Base-by-base conservation (phyloP, 2,888 invertebrate species). In the Penaeus monodon region DNA sequence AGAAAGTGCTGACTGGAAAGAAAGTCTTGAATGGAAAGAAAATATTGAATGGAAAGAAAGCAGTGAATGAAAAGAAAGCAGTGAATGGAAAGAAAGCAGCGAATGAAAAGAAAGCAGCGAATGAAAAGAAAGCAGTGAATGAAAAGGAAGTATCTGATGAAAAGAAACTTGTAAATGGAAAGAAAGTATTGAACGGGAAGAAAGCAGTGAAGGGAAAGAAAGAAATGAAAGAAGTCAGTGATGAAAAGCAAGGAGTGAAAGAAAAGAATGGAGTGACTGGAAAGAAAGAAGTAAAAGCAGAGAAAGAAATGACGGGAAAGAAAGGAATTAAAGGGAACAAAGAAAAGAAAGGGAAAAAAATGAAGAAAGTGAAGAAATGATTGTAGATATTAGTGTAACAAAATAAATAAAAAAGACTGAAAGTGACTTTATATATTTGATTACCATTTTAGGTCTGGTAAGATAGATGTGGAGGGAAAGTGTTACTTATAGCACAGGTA, bases 51-150 rank as follows among this genome's bases (percentile, higher is more conserved):
- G 74, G 33, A 22, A 74, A 38, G 33, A 22, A 74, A 38, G 33
- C 8, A 38, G 0, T 33, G 27, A 74, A 38, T 22, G 33, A 6
- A 29, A n/a, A 33, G 33, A 38, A 29, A 74, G 10, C 1, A 2
- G 0, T 22, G n/a, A 24, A n/a, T 44, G 22, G 27, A 57, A 49
- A 57, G 24, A 57, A 24, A 57, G 24, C 14, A 17, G 17, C 10
- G 33, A 33, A 57, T n/a, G 49, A 57, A 77, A 57, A 77, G 77
- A 57, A 57, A 77, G 77, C 2, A 57, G n/a, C 49, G n/a, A n/a
- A 14, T 76, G 29, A 22, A 76, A 76, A 65, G n/a, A 63, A 44
- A 24, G 1, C 7, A 24, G 22, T 24, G n/a, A 74, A 57, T 24
- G 27, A 20, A 68, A 27, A 68, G 68, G 2, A 38, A 33, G 38